phyloP scores from a whole-genome alignment of 1,140 invertebrate species.

The Eumaeus atala region DNA sequence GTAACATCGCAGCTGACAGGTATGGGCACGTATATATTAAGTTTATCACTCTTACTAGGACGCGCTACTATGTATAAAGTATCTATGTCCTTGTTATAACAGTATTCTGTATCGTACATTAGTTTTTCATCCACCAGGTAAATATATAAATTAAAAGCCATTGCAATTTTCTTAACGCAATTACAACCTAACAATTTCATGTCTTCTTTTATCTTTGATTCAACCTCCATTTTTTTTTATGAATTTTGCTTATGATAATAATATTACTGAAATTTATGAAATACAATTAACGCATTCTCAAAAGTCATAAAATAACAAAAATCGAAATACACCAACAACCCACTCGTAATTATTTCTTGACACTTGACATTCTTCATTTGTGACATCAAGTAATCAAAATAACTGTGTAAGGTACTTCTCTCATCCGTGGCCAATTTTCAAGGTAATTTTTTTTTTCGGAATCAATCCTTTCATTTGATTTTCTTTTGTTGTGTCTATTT shows the following conservation, averaged over 20 bases:
- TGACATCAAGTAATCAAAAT: too few relatives aligned
- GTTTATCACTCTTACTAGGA: conserved; percentile 46
- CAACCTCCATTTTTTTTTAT: conserved; percentile 49
- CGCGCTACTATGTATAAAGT: conserved; percentile 54
- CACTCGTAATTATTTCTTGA: too few relatives aligned
- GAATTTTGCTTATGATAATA: neutral
- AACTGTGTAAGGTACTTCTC: too few relatives aligned
- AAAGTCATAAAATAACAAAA: too few relatives aligned
- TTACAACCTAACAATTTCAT: conserved; percentile 57
- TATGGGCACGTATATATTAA: conserved; percentile 61
- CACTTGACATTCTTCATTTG: too few relatives aligned
- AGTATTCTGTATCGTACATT: conserved; percentile 68
- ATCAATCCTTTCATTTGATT: too few relatives aligned
- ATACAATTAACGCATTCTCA: too few relatives aligned
- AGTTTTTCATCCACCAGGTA: conserved; percentile 57
- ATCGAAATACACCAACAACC: too few relatives aligned
- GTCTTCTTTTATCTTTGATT: conserved; percentile 60
- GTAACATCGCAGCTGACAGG: conserved; percentile 40
- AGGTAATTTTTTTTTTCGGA: too few relatives aligned
- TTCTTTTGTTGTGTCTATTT: too few relatives aligned
- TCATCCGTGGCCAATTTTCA: too few relatives aligned
- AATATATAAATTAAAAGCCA: conserved; percentile 55
- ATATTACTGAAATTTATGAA: too few relatives aligned
- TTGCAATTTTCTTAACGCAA: conserved; percentile 47
- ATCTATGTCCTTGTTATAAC: conserved; percentile 60